Conservation (phyloP, 2,888 invertebrate species). For the Polia nebulosa region DNA sequence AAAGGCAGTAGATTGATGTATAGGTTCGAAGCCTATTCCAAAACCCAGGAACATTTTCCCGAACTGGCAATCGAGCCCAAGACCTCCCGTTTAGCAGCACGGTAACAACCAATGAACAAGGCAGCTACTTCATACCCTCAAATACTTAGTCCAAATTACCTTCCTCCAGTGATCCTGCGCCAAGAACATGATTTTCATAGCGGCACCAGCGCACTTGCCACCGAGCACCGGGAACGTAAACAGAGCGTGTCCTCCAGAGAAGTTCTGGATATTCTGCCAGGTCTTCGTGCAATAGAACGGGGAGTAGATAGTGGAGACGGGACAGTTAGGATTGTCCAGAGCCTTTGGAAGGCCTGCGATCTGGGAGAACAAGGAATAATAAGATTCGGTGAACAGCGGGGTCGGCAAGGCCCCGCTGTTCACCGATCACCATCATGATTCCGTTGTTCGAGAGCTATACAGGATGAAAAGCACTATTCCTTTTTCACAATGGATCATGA, state of each 20-base stretch:
- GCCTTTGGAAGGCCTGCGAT: slow-evolving; percentile 96
- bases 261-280: slow-evolving; percentile 92
- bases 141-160: slow-evolving; percentile 86
- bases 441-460: no score
- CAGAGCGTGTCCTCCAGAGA: slow-evolving; percentile 95
- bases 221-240: slow-evolving; percentile 97
- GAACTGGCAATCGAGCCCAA: no score
- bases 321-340: slow-evolving; percentile 92
- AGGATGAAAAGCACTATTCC: no score
- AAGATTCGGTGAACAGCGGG: not conserved
- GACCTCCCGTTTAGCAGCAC: not conserved
- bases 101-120: not conserved
- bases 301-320: slow-evolving; percentile 97
- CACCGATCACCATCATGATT: no score
- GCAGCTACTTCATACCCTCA: not conserved
- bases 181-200: slow-evolving; percentile 98
- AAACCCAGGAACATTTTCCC: not conserved
- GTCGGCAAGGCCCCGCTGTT: no score
- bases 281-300: slow-evolving; percentile 95
- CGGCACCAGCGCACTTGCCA: slow-evolving; percentile 99
- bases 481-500: no score
- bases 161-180: slow-evolving; percentile 96
- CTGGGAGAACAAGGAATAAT: slow-evolving; percentile 83
- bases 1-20: no score
- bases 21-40: no score